Evolutionary conservation across 2,797 vertebrate genomes (phyloP), one percentile per base, ranked within the genome.

Genomic region (Clarias laeviceps): DNA sequence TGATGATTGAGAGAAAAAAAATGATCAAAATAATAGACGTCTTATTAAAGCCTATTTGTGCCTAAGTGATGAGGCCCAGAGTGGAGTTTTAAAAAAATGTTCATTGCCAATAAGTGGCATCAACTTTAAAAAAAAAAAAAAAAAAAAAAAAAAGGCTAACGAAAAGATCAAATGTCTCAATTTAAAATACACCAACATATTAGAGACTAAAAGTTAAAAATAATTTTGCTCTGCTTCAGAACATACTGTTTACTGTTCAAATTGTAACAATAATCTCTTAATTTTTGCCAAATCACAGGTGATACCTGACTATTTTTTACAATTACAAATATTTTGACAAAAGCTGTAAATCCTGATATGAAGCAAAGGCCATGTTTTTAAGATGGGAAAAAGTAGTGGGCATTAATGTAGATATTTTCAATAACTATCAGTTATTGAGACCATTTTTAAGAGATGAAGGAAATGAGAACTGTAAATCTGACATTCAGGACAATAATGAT

Each of bases 1-100:
- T 73, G n/a, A 82, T 86, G 80, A 85, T 0, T 80, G 88, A 70
- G 17, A 74, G 27, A 27, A 62, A 62, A 65, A 8, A 34, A 9
- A 18, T 14, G 3, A 72, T 29, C 17, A 72, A 61, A 24, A 76
- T 29, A 45, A 86, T 11, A 82, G 61, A 40, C 29, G 64, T 37
- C 45, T 0, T 54, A 61, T 57, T 56, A 83, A 80, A 37, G 54
- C 45, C 34, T 86, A 12, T 78, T 62, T 9, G 12, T n/a, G n/a
- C n/a, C n/a, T n/a, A 68, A 27, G 24, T 0, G 34, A 77, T 8
- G 5, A n/a, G 54, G 14, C 14, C 17, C 37, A 66, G 18, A 29
- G 11, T 3, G 56, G 14, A 62, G n/a, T n/a, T 20, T 68, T 7
- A 69, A 69, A 1, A 34, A n/a, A 72, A 72, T 45, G 2, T 40